A percentile compares a stretch with the other conserved stretches of the same genome.
Conservation (phyloP, 2,888 invertebrate species). For the Hoplodrina ambigua region DNA sequence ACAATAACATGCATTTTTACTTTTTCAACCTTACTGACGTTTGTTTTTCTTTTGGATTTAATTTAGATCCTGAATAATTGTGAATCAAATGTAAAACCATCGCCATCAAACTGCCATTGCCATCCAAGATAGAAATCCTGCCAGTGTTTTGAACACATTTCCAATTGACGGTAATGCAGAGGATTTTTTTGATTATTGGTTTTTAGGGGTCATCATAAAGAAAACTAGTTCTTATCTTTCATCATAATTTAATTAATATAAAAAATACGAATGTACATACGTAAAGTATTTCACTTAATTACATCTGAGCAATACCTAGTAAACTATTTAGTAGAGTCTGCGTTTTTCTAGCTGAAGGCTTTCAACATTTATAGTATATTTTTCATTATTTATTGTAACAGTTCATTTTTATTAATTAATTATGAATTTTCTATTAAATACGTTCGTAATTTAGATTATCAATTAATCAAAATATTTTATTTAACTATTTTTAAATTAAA, state of each 20-base stretch:
- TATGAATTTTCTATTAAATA: conserved; percentile 25
- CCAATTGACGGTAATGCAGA: too few relatives aligned
- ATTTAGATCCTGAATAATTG: too few relatives aligned
- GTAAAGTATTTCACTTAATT: conserved; percentile 65
- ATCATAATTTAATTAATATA: conserved; percentile 75
- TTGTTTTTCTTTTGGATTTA: too few relatives aligned
- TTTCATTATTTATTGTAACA: conserved; percentile 14
- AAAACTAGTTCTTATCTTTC: conserved; percentile 59
- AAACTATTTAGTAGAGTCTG: conserved; percentile 41
- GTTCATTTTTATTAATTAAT: conserved; percentile 25
- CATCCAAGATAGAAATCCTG: too few relatives aligned
- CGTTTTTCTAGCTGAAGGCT: conserved; percentile 15
- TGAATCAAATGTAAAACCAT: too few relatives aligned
- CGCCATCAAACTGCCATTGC: too few relatives aligned
- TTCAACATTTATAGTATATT: conserved; percentile 14
- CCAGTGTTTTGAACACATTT: too few relatives aligned
- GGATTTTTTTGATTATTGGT: too few relatives aligned
- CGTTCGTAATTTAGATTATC: conserved; percentile 41
- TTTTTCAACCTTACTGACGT: too few relatives aligned
- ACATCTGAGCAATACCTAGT: conserved; percentile 69
- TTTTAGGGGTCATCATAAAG: neutral
- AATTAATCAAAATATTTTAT: conserved; percentile 34
- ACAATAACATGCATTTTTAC: too few relatives aligned
- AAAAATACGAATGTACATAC: conserved; percentile 74
- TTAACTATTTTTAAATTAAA: conserved; percentile 47